Base-by-base conservation (phyloP, 2,888 invertebrate genomes). In the Sturmia bella region DNA sequence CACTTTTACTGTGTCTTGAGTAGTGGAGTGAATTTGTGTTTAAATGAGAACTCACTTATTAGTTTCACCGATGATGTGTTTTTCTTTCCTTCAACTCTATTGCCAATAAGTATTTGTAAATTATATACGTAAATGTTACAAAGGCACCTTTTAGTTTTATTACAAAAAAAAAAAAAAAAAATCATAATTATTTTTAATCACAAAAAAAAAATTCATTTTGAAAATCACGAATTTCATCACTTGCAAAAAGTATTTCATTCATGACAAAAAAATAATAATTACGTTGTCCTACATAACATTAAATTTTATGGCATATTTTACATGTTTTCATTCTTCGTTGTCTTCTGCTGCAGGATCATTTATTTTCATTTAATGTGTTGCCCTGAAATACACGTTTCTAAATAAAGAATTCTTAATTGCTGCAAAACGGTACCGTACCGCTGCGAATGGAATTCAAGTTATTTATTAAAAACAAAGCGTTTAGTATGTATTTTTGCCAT, bases 1-100 rank as follows among this genome's bases (percentile, higher is more conserved):
- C 69, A 24, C 81, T 81, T 69, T 64, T 72, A 63, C 52, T 70
- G 64, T 80, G 37, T 64, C 56, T 66, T 66, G 15, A 66, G 43
- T 63, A 69, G 74, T 70, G 63, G 57, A 63, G 39, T 27, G 37
- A 43, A 17, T 41, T 56, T 70, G 27, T 76, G 52, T 45, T 59
- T 43, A 39, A 66, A 45, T 56, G 41, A 52, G 17, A 39, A 57
- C 15, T 39, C 2, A 37, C 54, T 59, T n/a, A n/a, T n/a, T 37
- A 68, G 48, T 59, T 19, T 52, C 75, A 68, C 68, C 68, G 59
- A 57, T 73, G 72, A 61, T 73, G 52, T 66, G 27, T 37, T 64
- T 37, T 7, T 24, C 9, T 32, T 7, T 32, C 9, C 9, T 32
- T 32, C 32, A 32, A 32, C 9, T 32, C 32, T 32, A 32, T 32